A percentile compares a stretch with the other conserved stretches of the same genome.
Conservation (phyloP, 2,888 invertebrate genomes). For the Trissoscelio sp. region DNA sequence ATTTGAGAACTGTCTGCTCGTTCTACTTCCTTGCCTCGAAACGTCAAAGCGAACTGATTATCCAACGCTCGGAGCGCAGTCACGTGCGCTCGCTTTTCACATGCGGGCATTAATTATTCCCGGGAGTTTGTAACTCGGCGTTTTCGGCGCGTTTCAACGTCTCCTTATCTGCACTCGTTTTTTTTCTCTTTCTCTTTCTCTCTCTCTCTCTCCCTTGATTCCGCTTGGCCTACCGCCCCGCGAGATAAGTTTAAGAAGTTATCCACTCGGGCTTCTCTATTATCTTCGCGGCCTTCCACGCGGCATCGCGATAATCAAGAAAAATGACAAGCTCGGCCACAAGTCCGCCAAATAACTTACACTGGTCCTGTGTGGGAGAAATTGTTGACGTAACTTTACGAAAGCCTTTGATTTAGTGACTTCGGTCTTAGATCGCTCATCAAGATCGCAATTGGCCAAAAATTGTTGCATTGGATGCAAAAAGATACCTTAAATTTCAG, state of each 20-base stretch:
- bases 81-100: conserved; percentile 40
- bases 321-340: conserved; percentile 60
- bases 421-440: conserved; percentile 24
- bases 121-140: conserved; percentile 32
- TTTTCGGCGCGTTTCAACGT: conserved; percentile 46
- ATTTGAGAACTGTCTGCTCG: neutral
- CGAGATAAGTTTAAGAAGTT: conserved; percentile 68
- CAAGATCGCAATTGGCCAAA: conserved; percentile 15
- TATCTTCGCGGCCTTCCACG: conserved; percentile 62
- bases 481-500: too few species aligned
- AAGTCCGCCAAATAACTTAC: conserved; percentile 57
- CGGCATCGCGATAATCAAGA: conserved; percentile 64
- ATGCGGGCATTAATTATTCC: conserved; percentile 63
- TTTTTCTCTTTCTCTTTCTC: conserved; percentile 1
- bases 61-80: conserved; percentile 17
- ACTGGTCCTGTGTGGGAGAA: conserved; percentile 32
- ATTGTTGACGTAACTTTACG: conserved; percentile 30
- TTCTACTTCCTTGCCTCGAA: neutral
- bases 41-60: conserved; percentile 24
- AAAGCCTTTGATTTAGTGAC: conserved; percentile 43
- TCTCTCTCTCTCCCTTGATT: conserved; percentile 41
- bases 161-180: conserved; percentile 23
- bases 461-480: neutral
- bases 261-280: conserved; percentile 61
- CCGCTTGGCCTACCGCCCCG: conserved; percentile 51